Base-by-base conservation (phyloP, 2,797 vertebrate genomes). In the Etheostoma nigrum region DNA sequence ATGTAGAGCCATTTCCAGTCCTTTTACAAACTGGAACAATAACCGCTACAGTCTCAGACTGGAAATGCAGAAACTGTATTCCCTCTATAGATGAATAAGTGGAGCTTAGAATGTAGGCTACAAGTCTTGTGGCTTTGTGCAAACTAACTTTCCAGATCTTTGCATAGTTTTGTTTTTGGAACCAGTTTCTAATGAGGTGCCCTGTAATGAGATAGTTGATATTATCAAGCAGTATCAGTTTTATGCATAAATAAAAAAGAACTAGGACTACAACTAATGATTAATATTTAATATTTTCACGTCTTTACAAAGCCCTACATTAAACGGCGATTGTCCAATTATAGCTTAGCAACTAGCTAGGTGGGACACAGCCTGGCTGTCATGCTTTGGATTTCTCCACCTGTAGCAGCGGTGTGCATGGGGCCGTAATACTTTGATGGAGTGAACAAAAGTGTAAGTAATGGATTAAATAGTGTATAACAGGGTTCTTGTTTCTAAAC, bases 1-100 rank as follows among this genome's bases (percentile, higher is more conserved):
- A 72, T 82, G 84, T 89, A 81, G 78, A 87, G 86, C 85, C 89
- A 88, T 91, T 93, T 93, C 80, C 81, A 90, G 86, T 69, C 82
- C 73, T 88, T 90, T 64, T 92, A 90, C 81, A 75, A 82, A 86
- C 72, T 67, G 72, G 81, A 75, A 89, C 84, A 90, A 87, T 74
- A 72, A 86, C 60, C 18, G 67, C 70, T 65, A 74, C 54, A 61
- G 68, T 83, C 79, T 83, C 79, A 85, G 68, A 76, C 72, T 81
- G 45, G 72, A 85, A 70, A 73, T 76, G 68, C 71, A 82, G 44
- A 78, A 79, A 63, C 42, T 76, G 63, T 79, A 53, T 63, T 72
- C 53, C 61, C 60, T 67, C 30, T 64, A 0, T 13, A 10, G 55
- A 60, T 53, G 62, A 69, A 81, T 80, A 80, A 71, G 4, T 68